Conservation (phyloP, 2,888 invertebrate genomes). For the Synanthedon andrenaeformis region DNA sequence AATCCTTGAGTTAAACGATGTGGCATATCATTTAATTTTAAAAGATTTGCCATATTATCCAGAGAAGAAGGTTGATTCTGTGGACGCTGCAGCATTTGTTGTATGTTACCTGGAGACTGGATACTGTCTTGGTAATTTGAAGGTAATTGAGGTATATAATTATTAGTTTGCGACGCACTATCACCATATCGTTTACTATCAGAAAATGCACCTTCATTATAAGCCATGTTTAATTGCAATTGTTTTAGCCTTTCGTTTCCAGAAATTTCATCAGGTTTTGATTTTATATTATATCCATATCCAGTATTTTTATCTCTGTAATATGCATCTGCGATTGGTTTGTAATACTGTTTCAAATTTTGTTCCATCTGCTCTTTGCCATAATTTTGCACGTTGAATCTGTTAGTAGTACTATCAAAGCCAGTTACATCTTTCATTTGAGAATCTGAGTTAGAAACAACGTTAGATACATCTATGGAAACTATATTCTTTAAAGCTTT, state of each 20-base stretch:
- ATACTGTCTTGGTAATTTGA: slow-evolving; percentile 34
- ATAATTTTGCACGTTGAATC: slow-evolving; percentile 26
- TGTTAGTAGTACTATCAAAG: slow-evolving; percentile 25
- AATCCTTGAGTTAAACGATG: slow-evolving; percentile 43
- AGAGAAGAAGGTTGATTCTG: slow-evolving; percentile 16
- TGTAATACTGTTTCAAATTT: slow-evolving; percentile 36
- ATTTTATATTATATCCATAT: slow-evolving; percentile 46
- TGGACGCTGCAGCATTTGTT: slow-evolving; percentile 29
- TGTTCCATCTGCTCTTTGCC: slow-evolving; percentile 43
- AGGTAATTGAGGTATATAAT: slow-evolving; percentile 25
- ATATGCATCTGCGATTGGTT: slow-evolving; percentile 46
- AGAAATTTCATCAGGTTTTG: slow-evolving; percentile 38
- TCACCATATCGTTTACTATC: slow-evolving; percentile 26
- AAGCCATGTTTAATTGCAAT: slow-evolving; percentile 11
- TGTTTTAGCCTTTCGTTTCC: slow-evolving; percentile 29
- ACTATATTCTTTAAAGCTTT: slow-evolving; percentile 63
- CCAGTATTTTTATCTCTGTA: slow-evolving; percentile 56
- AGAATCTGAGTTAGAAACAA: slow-evolving; percentile 40
- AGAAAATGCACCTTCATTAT: slow-evolving; percentile 20
- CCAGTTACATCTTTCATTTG: slow-evolving; percentile 22
- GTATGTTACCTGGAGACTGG: slow-evolving; percentile 30
- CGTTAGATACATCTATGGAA: slow-evolving; percentile 58
- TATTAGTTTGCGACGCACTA: slow-evolving; percentile 23
- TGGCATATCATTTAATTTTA: slow-evolving; percentile 55
- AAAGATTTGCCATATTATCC: slow-evolving; percentile 37